Conservation (phyloP, 35 echinoderm and acorn worm genomes). For the Ophioderma brevispina region DNA sequence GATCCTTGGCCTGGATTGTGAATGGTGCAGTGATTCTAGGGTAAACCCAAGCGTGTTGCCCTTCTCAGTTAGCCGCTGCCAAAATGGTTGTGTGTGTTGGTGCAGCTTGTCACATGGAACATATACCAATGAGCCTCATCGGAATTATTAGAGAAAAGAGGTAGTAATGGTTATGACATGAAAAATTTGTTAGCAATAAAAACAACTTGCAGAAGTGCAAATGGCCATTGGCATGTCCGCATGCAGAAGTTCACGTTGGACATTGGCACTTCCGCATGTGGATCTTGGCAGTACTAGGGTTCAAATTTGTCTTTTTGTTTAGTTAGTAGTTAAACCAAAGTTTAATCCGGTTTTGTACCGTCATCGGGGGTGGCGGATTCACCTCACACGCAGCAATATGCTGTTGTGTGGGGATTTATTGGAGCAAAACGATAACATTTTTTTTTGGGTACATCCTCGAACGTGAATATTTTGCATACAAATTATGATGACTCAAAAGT, state of each 20-base stretch:
- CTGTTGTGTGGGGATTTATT: too few relatives aligned
- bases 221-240: neutral
- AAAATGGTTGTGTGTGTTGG: slow-evolving; percentile 45
- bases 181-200: too few relatives aligned
- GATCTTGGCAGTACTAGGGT: too few relatives aligned
- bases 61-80: slow-evolving; percentile 66
- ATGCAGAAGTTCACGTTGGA: neutral
- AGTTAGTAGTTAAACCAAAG: too few relatives aligned
- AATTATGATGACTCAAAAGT: too few relatives aligned
- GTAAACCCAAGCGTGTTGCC: slow-evolving; percentile 54
- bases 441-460: too few relatives aligned
- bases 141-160: slow-evolving; percentile 58
- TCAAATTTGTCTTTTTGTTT: neutral
- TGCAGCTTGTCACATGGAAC: slow-evolving; percentile 60
- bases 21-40: slow-evolving; percentile 62
- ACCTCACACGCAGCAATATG: too few relatives aligned
- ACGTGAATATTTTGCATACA: too few relatives aligned
- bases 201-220: neutral
- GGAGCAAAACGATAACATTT: too few relatives aligned
- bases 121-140: slow-evolving; percentile 6
- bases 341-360: too few relatives aligned
- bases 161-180: neutral
- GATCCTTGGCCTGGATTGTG: slow-evolving; percentile 96
- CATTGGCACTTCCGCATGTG: neutral
- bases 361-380: too few relatives aligned